Evolutionary conservation across 1,140 invertebrate genomes (phyloP).

Genomic region (Camponotus pennsylvanicus): DNA sequence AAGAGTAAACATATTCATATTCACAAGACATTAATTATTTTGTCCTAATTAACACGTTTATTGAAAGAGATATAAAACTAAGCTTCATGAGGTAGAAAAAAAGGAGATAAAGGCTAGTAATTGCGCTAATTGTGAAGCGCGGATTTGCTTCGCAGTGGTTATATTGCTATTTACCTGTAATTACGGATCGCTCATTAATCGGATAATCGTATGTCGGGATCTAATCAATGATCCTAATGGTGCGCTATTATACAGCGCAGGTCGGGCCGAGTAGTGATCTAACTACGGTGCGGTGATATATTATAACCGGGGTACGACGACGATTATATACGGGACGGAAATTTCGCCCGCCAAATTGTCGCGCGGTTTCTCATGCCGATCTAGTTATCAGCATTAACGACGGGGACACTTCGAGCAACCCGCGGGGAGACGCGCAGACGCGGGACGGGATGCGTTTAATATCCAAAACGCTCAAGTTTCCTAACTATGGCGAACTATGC

Average conservation of each 20-base stretch:
- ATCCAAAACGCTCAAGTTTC: conserved; percentile 69
- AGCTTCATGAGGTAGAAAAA: not conserved
- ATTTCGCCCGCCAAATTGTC: conserved; percentile 37
- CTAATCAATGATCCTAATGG: conserved; percentile 35
- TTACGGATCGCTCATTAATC: conserved; percentile 32
- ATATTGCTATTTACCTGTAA: conserved; percentile 33
- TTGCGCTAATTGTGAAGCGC: not conserved
- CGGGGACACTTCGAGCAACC: conserved; percentile 58
- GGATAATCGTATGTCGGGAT: conserved; percentile 11
- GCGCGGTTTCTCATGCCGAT: conserved; percentile 31
- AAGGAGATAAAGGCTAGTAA: not conserved
- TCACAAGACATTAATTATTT: not conserved
- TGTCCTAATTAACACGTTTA: not conserved
- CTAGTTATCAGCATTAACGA: conserved; percentile 45
- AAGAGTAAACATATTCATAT: too few relatives aligned
- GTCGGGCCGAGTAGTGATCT: not conserved
- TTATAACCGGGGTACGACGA: too few relatives aligned
- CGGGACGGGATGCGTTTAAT: conserved; percentile 57
- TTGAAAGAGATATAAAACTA: not conserved
- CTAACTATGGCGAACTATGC: conserved; percentile 77
- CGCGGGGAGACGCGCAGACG: conserved; percentile 16
- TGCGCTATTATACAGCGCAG: not conserved
- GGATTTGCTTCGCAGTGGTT: not conserved
- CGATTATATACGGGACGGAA: not conserved
- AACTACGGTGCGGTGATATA: not conserved